phyloP scores from a whole-genome alignment of 2,888 invertebrate genomes.

The Sphaerophoria taeniata region DNA sequence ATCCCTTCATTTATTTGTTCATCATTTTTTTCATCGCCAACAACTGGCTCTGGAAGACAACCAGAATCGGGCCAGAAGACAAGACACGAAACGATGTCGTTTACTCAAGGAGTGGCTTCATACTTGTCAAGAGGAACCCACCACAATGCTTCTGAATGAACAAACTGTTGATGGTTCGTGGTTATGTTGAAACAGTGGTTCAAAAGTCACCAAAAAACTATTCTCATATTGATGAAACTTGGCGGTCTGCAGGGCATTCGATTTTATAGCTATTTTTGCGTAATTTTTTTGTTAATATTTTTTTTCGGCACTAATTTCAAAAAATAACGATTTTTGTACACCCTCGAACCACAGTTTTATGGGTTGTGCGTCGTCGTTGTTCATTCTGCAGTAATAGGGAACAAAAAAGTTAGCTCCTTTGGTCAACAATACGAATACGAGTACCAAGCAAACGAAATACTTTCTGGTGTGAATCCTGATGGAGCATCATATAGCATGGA shows the following conservation, averaged over 20 bases:
- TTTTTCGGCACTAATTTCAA: no score
- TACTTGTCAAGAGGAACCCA: conserved; percentile 5
- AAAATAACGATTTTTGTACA: no score
- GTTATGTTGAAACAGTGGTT: neutral
- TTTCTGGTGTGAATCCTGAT: conserved; percentile 30
- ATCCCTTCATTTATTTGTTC: conserved; percentile 46
- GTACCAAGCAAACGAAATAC: conserved; percentile 19
- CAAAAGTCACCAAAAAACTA: no score
- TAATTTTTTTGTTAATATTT: no score
- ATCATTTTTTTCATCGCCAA: conserved; percentile 27
- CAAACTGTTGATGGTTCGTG: conserved; percentile 62
- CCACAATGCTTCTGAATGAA: conserved; percentile 14
- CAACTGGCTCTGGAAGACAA: conserved; percentile 47
- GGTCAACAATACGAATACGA: conserved; percentile 37
- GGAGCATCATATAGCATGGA: conserved; percentile 26
- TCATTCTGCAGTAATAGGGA: neutral
- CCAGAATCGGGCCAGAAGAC: neutral
- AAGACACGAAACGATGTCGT: conserved; percentile 31
- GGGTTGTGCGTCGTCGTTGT: conserved; percentile 19
- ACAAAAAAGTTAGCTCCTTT: conserved; percentile 7
- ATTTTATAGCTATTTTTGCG: no score
- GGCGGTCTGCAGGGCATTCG: no score
- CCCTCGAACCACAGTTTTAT: no score
- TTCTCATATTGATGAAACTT: no score
- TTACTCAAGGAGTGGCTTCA: conserved; percentile 64